Percentiles rank a stretch among this genome's conserved stretches.
Evolutionary conservation across 2,888 invertebrate species (phyloP).

Genomic region (Apodemia duryi): DNA sequence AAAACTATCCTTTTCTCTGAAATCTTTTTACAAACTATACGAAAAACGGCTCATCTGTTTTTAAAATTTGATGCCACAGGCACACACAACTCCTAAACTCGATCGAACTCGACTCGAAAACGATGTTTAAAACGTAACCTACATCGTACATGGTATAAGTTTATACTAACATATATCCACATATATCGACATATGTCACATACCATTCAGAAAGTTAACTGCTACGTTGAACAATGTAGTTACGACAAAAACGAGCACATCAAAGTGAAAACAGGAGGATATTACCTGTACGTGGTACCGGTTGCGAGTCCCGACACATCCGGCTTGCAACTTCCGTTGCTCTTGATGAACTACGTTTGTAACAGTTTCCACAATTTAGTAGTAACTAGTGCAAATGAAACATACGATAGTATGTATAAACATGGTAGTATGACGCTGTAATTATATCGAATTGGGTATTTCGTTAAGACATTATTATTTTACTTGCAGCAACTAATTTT

Average conservation of each 20-base stretch:
- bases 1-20: no score
- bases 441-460: no score
- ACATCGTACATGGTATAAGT: not conserved
- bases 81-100: not conserved
- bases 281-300: slow-evolving; percentile 50
- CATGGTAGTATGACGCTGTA: no score
- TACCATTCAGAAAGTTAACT: not conserved
- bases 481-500: no score
- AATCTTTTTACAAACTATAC: no score
- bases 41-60: no score
- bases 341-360: slow-evolving; percentile 32
- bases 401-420: no score
- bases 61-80: not conserved
- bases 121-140: no score
- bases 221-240: not conserved
- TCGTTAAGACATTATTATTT: no score
- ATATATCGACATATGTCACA: not conserved
- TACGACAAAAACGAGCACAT: slow-evolving; percentile 13
- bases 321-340: slow-evolving; percentile 51
- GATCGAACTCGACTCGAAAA: no score
- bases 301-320: slow-evolving; percentile 47
- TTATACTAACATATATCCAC: not conserved
- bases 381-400: no score
- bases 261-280: slow-evolving; percentile 23
- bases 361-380: slow-evolving; percentile 2